Conservation (phyloP, 2,113 vertebrate species). For the Carlito syrichta region DNA sequence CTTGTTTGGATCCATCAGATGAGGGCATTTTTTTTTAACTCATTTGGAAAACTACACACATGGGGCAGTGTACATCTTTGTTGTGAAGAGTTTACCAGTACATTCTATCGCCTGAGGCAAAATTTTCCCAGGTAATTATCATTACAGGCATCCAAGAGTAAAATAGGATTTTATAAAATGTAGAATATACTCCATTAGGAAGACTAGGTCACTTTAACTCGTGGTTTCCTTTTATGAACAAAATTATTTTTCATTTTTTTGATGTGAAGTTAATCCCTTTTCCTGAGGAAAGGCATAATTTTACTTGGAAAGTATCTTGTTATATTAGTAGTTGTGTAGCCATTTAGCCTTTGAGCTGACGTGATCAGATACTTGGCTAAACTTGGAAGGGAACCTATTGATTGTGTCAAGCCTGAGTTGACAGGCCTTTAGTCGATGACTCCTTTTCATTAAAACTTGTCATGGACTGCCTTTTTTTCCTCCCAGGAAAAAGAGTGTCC, state of each 20-base stretch:
- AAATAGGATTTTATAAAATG: not conserved
- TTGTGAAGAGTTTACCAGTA: not conserved
- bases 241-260: not conserved
- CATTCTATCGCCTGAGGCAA: not conserved
- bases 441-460: slow-evolving; percentile 6
- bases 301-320: not conserved
- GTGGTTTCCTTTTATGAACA: not conserved
- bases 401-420: not conserved
- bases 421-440: not conserved
- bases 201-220: not conserved
- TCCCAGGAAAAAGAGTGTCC: not conserved
- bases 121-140: not conserved
- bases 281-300: not conserved
- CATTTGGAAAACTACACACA: not conserved
- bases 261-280: not conserved
- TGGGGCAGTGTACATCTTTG: not conserved
- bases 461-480: not conserved
- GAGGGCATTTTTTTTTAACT: not conserved
- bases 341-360: slow-evolving; percentile 10
- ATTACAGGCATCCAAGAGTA: not conserved
- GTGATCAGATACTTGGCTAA: slow-evolving; percentile 1
- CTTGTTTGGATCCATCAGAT: slow-evolving; percentile 10
- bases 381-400: not conserved
- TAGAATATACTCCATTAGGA: not conserved
- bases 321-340: not conserved